A percentile compares a stretch with the other conserved stretches of the same genome.
Evolutionary conservation across 2,797 vertebrate genomes (phyloP).

Genomic region (Cuculus canorus): DNA sequence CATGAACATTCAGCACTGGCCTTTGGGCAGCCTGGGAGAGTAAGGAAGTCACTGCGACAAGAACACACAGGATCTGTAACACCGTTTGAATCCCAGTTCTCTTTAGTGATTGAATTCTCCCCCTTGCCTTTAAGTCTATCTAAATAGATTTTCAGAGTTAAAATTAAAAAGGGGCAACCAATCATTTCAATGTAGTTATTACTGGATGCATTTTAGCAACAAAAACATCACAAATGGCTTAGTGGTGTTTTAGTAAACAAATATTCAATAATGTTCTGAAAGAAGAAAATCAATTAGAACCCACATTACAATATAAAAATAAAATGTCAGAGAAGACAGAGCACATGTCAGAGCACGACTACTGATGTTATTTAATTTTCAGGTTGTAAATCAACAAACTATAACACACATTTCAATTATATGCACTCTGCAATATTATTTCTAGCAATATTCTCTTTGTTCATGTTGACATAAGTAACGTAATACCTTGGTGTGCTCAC

Average conservation of each 20-base stretch:
- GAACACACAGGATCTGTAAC: not conserved
- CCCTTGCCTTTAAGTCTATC: rapidly evolving
- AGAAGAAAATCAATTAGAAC: not conserved
- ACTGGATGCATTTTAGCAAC: not conserved
- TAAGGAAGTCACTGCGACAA: not conserved
- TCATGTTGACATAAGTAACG: not conserved
- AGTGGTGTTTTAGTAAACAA: not conserved
- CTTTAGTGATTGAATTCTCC: not conserved
- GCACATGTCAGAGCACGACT: not conserved
- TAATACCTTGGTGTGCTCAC: not conserved
- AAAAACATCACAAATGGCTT: not conserved
- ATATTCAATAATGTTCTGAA: not conserved
- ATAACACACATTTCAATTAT: not conserved
- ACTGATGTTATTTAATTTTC: not conserved
- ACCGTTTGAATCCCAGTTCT: not conserved
- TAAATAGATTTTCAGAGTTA: not conserved
- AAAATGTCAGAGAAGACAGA: not conserved
- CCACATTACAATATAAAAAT: not conserved
- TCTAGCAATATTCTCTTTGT: not conserved
- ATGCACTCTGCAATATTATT: not conserved
- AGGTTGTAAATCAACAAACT: not conserved
- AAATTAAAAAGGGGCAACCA: not conserved
- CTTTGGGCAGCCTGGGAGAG: not conserved
- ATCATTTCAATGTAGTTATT: not conserved
- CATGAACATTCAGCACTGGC: not conserved